Percentiles rank a stretch among this genome's conserved stretches.
phyloP scores from a whole-genome alignment of 2,888 invertebrate species.

The Drosophila eohydei region DNA sequence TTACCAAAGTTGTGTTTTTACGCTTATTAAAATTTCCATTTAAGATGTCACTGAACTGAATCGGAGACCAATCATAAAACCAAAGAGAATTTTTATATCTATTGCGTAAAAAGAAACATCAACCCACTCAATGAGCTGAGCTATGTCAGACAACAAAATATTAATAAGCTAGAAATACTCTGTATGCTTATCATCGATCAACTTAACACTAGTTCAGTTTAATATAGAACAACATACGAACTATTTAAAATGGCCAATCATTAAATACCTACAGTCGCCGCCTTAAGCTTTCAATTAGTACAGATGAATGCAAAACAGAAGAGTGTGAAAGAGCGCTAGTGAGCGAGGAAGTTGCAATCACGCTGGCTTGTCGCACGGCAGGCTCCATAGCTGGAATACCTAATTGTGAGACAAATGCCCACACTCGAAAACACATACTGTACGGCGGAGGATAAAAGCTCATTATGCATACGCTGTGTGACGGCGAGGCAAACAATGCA shows the following conservation, averaged over 20 bases:
- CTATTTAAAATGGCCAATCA: background rate
- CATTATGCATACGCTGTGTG: conserved; percentile 75
- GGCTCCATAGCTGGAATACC: conserved; percentile 66
- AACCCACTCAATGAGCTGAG: too few relatives aligned
- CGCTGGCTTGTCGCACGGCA: conserved; percentile 45
- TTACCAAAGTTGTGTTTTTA: too few relatives aligned
- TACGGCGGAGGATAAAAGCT: conserved; percentile 46
- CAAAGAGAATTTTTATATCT: too few relatives aligned
- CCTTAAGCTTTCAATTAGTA: conserved; percentile 36
- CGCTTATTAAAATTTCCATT: too few relatives aligned
- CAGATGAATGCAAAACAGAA: background rate
- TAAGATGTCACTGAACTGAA: too few relatives aligned
- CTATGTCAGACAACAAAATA: too few relatives aligned
- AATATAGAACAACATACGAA: background rate
- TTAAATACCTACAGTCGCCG: conserved; percentile 1
- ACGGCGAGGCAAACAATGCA: conserved; percentile 61
- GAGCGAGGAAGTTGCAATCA: conserved; percentile 2
- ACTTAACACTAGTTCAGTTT: too few relatives aligned
- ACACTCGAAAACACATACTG: conserved; percentile 38
- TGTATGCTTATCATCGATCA: too few relatives aligned
- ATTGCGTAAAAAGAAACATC: too few relatives aligned
- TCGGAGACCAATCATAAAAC: too few relatives aligned
- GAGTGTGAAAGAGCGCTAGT: too few relatives aligned
- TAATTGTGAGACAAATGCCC: conserved; percentile 68
- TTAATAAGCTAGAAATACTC: too few relatives aligned